A percentile compares a stretch with the other conserved stretches of the same genome.
Conservation (phyloP, 2,797 vertebrate genomes). For the Discoglossus pictus region DNA sequence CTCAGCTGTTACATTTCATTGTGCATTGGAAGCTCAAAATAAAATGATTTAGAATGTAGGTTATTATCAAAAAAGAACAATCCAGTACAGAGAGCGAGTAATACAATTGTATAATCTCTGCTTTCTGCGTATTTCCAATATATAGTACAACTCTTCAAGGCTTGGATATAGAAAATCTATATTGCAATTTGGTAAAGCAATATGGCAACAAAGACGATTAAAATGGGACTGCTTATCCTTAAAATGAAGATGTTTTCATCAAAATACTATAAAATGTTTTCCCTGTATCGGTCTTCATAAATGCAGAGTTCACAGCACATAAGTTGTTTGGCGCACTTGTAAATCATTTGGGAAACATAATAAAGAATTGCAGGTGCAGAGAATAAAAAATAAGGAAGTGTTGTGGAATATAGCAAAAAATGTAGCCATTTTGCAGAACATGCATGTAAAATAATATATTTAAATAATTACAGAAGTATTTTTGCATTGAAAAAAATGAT, state of each 20-base stretch:
- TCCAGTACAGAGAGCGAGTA: conserved; percentile 11
- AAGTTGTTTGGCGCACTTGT: no score
- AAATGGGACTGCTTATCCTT: conserved; percentile 17
- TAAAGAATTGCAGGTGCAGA: no score
- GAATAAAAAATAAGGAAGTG: no score
- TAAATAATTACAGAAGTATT: no score
- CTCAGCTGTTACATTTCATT: conserved; percentile 27
- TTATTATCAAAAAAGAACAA: conserved; percentile 44
- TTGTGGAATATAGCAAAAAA: no score
- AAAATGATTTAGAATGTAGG: conserved; percentile 39
- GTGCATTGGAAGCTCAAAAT: conserved; percentile 26
- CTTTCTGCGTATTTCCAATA: conserved; percentile 41
- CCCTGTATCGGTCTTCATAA: no score
- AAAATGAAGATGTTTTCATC: conserved; percentile 43
- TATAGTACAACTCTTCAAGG: conserved; percentile 26
- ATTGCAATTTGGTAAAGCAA: conserved; percentile 36
- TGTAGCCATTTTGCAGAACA: no score
- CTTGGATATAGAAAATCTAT: conserved; percentile 45
- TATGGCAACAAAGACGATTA: conserved; percentile 27
- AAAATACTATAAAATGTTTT: conserved; percentile 16
- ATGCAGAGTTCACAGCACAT: no score
- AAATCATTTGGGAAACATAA: no score
- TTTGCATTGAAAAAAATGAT: no score
- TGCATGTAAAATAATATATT: no score
- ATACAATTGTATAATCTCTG: conserved; percentile 44